Conservation (phyloP, 2,113 vertebrate species). For the Platycercus adscitus region DNA sequence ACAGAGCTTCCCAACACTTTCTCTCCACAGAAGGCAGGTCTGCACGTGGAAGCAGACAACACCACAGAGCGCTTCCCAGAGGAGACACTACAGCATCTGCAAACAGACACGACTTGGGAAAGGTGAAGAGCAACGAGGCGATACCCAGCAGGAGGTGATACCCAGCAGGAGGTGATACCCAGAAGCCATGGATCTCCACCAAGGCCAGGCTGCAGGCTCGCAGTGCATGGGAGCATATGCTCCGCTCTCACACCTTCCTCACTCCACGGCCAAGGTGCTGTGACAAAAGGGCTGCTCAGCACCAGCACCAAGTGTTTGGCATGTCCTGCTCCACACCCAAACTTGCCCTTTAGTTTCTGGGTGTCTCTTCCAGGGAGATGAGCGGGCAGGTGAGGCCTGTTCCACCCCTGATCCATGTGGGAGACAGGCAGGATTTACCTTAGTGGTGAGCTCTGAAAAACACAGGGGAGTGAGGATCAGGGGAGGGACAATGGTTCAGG, state of each 20-base stretch:
- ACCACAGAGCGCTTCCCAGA: neutral
- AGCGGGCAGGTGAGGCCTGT: neutral
- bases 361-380: neutral
- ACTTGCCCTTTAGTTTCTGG: neutral
- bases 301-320: accelerated
- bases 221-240: neutral
- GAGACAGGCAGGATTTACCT: neutral
- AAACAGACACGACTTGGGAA: neutral
- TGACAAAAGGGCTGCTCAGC: neutral
- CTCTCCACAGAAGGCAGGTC: neutral
- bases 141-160: neutral
- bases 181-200: neutral
- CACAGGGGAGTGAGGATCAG: no score
- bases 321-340: neutral
- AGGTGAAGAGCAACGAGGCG: neutral
- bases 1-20: neutral
- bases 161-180: neutral
- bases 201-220: neutral
- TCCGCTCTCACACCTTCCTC: neutral
- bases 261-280: neutral
- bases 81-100: neutral
- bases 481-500: neutral
- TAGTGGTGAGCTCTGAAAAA: neutral
- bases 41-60: neutral
- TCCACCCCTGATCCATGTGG: accelerated